Evolutionary conservation across 2,113 vertebrate genomes (phyloP).

Genomic region (Chaetodon auriga): DNA sequence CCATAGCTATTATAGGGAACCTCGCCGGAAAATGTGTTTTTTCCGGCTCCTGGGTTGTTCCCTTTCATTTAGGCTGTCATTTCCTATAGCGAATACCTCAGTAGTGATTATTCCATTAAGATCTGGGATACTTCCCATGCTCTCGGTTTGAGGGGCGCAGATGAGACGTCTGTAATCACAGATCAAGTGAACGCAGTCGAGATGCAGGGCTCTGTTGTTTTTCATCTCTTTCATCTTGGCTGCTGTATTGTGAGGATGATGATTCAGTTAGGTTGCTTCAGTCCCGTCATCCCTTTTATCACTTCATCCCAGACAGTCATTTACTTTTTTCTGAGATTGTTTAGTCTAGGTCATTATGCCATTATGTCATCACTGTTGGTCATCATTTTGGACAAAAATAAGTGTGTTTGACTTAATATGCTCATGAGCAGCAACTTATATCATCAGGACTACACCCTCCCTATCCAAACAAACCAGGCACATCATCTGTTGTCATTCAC

Average conservation of each 20-base stretch:
- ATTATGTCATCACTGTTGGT: not conserved
- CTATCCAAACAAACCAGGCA: conserved; percentile 27
- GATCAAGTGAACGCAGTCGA: conserved; percentile 35
- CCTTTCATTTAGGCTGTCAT: conserved; percentile 70
- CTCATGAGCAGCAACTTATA: conserved; percentile 8
- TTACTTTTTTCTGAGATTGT: not conserved
- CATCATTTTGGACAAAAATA: not conserved
- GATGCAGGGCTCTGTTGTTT: conserved; percentile 42
- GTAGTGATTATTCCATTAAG: conserved; percentile 73
- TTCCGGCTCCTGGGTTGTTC: conserved; percentile 62
- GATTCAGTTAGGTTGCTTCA: not conserved
- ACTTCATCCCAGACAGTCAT: conserved; percentile 3
- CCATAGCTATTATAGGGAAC: conserved; percentile 48
- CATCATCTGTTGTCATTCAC: not conserved
- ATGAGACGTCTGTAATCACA: conserved; percentile 61
- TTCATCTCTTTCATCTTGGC: not conserved
- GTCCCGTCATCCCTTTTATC: conserved; percentile 1
- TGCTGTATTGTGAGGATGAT: conserved; percentile 14
- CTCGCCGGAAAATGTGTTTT: conserved; percentile 45
- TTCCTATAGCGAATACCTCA: conserved; percentile 62
- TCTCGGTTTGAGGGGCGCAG: conserved; percentile 41
- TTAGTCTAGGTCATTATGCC: conserved; percentile 1
- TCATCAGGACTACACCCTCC: conserved; percentile 25
- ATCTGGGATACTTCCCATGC: conserved; percentile 63
- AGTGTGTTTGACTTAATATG: conserved; percentile 15